A percentile compares a stretch with the other conserved stretches of the same genome.
Conservation (phyloP, 2,113 vertebrate genomes). For the Capreolus pygargus region DNA sequence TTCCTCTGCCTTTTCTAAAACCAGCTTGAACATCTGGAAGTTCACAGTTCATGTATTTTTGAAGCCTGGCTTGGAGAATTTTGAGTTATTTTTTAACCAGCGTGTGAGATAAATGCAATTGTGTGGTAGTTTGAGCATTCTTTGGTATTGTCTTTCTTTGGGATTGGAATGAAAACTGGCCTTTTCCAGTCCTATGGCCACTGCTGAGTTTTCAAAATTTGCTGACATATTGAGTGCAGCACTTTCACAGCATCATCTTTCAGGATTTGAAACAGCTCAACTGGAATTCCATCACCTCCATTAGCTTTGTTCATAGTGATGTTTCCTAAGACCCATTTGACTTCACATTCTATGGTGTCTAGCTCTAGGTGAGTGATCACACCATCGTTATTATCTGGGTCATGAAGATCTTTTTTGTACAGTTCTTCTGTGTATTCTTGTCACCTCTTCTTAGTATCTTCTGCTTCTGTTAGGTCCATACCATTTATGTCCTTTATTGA, state of each 20-base stretch:
- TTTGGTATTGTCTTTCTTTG: not conserved
- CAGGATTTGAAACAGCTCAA: not conserved
- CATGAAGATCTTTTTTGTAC: not conserved
- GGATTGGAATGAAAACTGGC: not conserved
- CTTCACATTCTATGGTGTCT: not conserved
- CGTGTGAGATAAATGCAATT: fast-evolving
- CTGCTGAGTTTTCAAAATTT: not conserved
- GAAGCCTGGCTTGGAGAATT: not conserved
- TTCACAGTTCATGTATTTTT: not conserved
- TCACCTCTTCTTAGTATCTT: not conserved
- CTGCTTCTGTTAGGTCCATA: not conserved
- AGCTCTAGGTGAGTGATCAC: not conserved
- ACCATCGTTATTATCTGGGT: not conserved
- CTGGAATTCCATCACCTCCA: not conserved
- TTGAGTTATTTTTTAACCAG: not conserved
- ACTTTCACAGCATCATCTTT: not conserved
- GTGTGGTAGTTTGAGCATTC: not conserved
- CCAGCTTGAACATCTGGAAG: not conserved
- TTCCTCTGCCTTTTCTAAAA: not conserved
- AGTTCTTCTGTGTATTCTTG: not conserved
- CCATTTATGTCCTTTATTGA: not conserved
- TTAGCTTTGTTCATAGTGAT: not conserved
- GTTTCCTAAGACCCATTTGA: not conserved
- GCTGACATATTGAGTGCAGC: not conserved
- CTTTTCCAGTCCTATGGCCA: not conserved